Evolutionary conservation across 2,888 invertebrate species (phyloP).

Genomic region (Cosmopolites sordidus): DNA sequence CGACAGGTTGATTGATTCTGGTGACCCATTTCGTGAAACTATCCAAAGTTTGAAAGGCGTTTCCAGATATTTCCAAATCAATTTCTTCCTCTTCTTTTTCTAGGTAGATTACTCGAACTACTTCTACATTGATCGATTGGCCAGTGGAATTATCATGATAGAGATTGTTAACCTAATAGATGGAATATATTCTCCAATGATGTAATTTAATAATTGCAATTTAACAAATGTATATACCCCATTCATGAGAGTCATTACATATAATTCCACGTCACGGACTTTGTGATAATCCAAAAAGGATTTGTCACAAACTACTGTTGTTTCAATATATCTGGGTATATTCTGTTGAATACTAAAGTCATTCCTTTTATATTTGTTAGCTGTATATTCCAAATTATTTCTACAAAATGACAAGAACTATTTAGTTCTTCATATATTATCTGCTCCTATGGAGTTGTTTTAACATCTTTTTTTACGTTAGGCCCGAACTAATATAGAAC

Average conservation of each 20-base stretch:
- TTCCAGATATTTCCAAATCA: constrained; percentile 49
- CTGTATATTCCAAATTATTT: too few species aligned
- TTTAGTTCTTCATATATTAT: too few species aligned
- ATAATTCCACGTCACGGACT: constrained; percentile 59
- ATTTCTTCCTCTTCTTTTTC: constrained; percentile 54
- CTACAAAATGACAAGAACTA: too few species aligned
- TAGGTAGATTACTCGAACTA: constrained; percentile 55
- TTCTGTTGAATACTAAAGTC: too few species aligned
- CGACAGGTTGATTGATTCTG: constrained; percentile 54
- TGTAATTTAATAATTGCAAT: not conserved
- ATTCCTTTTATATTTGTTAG: too few species aligned
- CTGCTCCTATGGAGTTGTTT: too few species aligned
- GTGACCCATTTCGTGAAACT: constrained; percentile 65
- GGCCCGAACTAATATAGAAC: too few species aligned
- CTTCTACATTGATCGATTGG: constrained; percentile 55
- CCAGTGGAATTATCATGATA: constrained; percentile 52
- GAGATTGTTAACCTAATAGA: constrained; percentile 46
- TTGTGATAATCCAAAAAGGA: constrained; percentile 62
- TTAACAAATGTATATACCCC: constrained; percentile 50
- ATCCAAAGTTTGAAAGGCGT: constrained; percentile 56
- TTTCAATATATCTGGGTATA: constrained; percentile 55
- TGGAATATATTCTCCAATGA: not conserved
- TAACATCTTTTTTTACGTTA: too few species aligned
- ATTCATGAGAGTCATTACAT: constrained; percentile 66
- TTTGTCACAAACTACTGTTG: constrained; percentile 62